A percentile compares a stretch with the other conserved stretches of the same genome.
phyloP scores from a whole-genome alignment of 2,888 invertebrate genomes.

The Stenchaetothrips biformis region DNA sequence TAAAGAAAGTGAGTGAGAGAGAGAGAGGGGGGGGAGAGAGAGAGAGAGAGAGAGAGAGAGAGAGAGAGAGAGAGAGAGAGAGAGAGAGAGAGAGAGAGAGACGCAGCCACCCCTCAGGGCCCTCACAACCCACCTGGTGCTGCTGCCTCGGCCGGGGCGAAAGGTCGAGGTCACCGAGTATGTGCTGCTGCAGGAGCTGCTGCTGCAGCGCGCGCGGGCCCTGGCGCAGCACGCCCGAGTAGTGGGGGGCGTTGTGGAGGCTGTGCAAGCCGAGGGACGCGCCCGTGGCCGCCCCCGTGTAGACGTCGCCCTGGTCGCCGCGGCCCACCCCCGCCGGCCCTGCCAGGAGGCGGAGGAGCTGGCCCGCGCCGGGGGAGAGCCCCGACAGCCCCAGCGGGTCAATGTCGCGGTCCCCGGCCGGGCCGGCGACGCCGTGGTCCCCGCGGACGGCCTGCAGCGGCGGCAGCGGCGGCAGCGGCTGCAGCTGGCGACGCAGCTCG shows the following conservation, averaged over 20 bases:
- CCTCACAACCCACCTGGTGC: too few relatives aligned
- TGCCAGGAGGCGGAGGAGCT: neutral
- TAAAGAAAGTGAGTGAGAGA: too few relatives aligned
- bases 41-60: too few relatives aligned
- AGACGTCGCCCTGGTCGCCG: neutral
- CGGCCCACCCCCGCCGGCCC: neutral
- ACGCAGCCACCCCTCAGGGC: too few relatives aligned
- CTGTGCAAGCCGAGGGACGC: neutral
- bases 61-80: too few relatives aligned
- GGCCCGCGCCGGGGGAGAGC: neutral
- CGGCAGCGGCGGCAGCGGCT: constrained; percentile 17
- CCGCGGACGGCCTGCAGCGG: constrained; percentile 13
- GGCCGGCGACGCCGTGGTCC: neutral
- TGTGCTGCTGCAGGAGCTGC: constrained; percentile 20
- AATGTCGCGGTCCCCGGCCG: constrained; percentile 21
- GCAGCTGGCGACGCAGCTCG: constrained; percentile 26
- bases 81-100: too few relatives aligned
- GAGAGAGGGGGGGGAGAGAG: too few relatives aligned
- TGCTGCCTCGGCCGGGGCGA: neutral
- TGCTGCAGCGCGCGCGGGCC: constrained; percentile 17
- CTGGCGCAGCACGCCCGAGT: neutral
- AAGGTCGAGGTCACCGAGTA: constrained; percentile 1
- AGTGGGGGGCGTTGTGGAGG: neutral
- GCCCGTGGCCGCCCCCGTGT: neutral
- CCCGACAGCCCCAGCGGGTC: constrained; percentile 20